Evolutionary conservation across 2,888 invertebrate genomes (phyloP).

Genomic region (Agapostemon virescens): DNA sequence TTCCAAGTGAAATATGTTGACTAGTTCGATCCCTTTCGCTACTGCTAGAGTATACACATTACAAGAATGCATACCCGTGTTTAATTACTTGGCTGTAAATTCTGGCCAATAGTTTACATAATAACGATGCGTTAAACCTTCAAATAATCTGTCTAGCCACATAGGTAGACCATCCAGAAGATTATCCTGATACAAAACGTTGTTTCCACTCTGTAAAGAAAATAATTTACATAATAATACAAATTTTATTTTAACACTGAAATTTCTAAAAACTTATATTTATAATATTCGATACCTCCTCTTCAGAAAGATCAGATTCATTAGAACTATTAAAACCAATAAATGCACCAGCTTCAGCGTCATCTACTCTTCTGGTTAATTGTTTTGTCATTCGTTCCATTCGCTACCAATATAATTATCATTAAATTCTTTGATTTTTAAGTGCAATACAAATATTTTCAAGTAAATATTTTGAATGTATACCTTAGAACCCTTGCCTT

Average conservation of each 20-base stretch:
- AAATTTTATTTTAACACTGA: not conserved
- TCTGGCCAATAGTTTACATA: constrained; percentile 99
- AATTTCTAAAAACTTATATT: not conserved
- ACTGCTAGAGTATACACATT: constrained; percentile 52
- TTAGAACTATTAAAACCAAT: constrained; percentile 91
- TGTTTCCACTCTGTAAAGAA: constrained; percentile 79
- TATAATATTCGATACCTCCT: constrained; percentile 72
- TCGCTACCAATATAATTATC: constrained; percentile 81
- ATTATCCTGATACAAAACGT: constrained; percentile 86
- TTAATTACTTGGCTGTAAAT: constrained; percentile 88
- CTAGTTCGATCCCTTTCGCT: constrained; percentile 66
- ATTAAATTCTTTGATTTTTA: not conserved
- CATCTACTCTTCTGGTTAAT: constrained; percentile 77
- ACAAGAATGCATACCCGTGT: constrained; percentile 42
- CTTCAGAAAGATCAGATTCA: constrained; percentile 79
- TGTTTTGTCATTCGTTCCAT: constrained; percentile 86
- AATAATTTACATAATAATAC: constrained; percentile 1
- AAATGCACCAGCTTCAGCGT: constrained; percentile 92
- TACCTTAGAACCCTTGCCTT: constrained; percentile 86
- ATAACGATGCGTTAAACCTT: constrained; percentile 97
- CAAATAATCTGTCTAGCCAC: constrained; percentile 98
- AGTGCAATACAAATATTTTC: not conserved
- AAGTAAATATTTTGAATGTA: constrained; percentile 26
- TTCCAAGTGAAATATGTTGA: constrained; percentile 64
- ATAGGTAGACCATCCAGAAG: constrained; percentile 95